phyloP scores from a whole-genome alignment of 2,113 vertebrate species.

The Odontophorus gujanensis region DNA sequence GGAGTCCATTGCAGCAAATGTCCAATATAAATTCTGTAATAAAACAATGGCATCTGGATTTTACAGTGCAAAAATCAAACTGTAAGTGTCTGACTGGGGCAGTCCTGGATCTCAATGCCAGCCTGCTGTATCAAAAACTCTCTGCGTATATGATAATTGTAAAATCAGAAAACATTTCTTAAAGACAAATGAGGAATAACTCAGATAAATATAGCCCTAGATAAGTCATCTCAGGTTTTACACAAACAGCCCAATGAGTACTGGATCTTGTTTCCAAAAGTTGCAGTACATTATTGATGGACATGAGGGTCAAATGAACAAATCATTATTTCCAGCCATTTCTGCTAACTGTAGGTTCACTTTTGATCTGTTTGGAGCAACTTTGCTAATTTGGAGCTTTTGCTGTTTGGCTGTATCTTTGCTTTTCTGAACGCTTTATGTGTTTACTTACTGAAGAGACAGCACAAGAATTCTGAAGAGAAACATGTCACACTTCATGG shows the following conservation, averaged over 20 bases:
- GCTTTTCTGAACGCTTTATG: not conserved
- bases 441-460: not conserved
- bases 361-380: not conserved
- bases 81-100: not conserved
- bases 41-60: constrained; percentile 50
- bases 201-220: not conserved
- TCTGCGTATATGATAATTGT: not conserved
- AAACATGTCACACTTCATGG: not conserved
- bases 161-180: constrained; percentile 2
- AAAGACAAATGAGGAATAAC: not conserved
- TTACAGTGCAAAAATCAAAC: constrained; percentile 10
- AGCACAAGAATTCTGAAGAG: not conserved
- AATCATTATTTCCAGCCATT: not conserved
- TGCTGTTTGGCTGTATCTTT: not conserved
- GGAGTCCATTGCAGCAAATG: constrained; percentile 17
- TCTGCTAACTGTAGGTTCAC: not conserved
- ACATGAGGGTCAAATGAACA: not conserved
- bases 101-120: not conserved
- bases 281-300: not conserved
- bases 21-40: constrained; percentile 32
- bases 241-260: not conserved
- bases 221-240: constrained; percentile 34
- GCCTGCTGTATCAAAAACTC: not conserved
- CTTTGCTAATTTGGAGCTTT: not conserved
- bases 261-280: not conserved